Conservation (phyloP, 2,888 invertebrate species). For the Pseudoips prasinana region DNA sequence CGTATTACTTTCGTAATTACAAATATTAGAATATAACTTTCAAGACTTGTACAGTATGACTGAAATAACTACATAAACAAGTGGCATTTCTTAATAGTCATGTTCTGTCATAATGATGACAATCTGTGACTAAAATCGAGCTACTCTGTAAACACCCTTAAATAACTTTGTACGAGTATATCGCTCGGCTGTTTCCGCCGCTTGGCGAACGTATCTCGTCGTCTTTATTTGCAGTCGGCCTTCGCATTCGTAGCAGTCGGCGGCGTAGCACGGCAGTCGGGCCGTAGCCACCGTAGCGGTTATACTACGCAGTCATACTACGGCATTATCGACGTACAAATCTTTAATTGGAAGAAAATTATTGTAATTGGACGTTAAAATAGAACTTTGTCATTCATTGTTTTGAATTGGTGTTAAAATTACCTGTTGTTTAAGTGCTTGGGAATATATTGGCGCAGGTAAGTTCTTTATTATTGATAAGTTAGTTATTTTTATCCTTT, state of each 20-base stretch:
- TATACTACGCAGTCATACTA: slow-evolving; percentile 37
- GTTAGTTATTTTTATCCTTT: no score
- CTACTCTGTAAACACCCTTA: slow-evolving; percentile 47
- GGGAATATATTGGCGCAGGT: slow-evolving; percentile 30
- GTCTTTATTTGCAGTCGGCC: slow-evolving; percentile 52
- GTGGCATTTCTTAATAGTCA: no score
- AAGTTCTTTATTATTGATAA: slow-evolving; percentile 11
- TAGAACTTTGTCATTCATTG: slow-evolving; percentile 9
- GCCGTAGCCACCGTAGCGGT: slow-evolving; percentile 58
- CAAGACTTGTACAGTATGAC: no score
- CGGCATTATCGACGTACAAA: slow-evolving; percentile 26
- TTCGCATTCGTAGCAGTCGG: slow-evolving; percentile 41
- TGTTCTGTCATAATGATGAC: slow-evolving; percentile 22
- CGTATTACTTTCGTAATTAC: no score
- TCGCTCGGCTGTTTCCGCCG: slow-evolving; percentile 58
- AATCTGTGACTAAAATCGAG: slow-evolving; percentile 33
- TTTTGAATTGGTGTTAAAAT: slow-evolving; percentile 25
- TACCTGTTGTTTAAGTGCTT: slow-evolving; percentile 28
- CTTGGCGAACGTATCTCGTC: slow-evolving; percentile 49
- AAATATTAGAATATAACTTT: no score
- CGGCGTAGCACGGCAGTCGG: slow-evolving; percentile 69
- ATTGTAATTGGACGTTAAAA: slow-evolving; percentile 17
- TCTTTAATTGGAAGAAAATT: slow-evolving; percentile 22
- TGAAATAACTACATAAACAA: no score
- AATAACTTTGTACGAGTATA: slow-evolving; percentile 46